Conservation (phyloP, 2,113 vertebrate genomes). For the Phoenicopterus ruber region DNA sequence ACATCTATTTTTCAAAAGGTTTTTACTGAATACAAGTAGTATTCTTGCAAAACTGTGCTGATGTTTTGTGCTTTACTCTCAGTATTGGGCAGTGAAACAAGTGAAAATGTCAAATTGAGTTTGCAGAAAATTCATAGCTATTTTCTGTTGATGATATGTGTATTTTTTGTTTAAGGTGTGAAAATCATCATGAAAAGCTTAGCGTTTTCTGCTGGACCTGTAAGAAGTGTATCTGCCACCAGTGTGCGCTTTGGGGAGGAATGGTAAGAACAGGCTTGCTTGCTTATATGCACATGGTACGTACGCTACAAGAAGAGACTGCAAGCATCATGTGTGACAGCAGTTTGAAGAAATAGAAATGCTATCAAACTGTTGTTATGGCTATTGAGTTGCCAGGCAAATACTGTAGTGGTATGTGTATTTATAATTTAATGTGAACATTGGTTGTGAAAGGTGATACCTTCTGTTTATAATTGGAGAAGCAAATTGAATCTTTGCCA, state of each 20-base stretch:
- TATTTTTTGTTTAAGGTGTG: constrained; percentile 79
- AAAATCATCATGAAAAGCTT: constrained; percentile 97
- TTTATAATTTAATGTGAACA: not conserved
- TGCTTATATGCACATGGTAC: accelerated
- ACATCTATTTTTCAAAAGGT: not conserved
- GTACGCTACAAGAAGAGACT: not conserved
- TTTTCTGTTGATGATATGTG: not conserved
- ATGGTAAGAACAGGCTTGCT: constrained; percentile 80
- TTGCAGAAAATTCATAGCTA: not conserved
- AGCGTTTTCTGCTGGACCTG: constrained; percentile 99
- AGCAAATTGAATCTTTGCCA: not conserved
- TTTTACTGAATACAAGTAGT: not conserved
- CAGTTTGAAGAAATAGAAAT: not conserved
- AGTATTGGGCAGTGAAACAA: not conserved
- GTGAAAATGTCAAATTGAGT: not conserved
- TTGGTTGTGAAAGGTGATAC: accelerated
- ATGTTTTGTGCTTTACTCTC: not conserved
- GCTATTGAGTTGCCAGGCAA: not conserved
- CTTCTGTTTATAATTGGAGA: not conserved
- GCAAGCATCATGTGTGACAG: not conserved
- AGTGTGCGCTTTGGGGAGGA: constrained; percentile 98
- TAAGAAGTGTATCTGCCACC: constrained; percentile 99
- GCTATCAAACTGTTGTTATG: not conserved
- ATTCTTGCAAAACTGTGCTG: not conserved
- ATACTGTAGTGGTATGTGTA: not conserved